Percentiles rank a stretch among this genome's conserved stretches.
These are phyloP conservation scores for Phymastichus coffea DNA, from an alignment of 1,140 invertebrate genomes.

Conservation along the genomic window DNA sequence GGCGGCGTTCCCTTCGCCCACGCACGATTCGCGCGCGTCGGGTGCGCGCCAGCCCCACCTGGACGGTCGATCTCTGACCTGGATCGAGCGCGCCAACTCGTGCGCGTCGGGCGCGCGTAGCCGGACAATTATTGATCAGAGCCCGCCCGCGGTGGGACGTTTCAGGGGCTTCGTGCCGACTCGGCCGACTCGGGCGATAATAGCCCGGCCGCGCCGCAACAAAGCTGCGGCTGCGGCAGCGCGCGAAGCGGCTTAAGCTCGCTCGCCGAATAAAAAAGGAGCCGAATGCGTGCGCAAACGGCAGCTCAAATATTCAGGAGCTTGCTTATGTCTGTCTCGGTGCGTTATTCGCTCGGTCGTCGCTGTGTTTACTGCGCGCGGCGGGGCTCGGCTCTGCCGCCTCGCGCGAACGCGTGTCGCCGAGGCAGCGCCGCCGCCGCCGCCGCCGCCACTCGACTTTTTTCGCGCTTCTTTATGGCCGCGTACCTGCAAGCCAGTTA, in stretches of 20 bases:
- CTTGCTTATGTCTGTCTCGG: conserved; percentile 24
- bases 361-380: conserved; percentile 35
- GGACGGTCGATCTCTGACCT: not conserved
- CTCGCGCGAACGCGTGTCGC: not conserved
- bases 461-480: conserved; percentile 1
- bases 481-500: not conserved
- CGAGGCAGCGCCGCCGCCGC: not conserved
- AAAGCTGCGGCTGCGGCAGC: too few species aligned
- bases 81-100: not conserved
- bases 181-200: conserved; percentile 17
- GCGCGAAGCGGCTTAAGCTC: too few species aligned
- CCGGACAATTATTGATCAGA: not conserved
- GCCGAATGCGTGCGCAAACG: conserved; percentile 40
- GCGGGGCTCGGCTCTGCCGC: not conserved
- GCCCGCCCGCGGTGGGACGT: not conserved
- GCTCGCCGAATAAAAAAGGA: conserved; percentile 41
- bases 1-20: conserved; percentile 17
- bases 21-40: conserved; percentile 6
- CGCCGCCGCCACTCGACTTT: not conserved
- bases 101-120: not conserved
- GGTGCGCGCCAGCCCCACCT: not conserved
- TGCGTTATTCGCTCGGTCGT: too few species aligned
- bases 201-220: too few species aligned
- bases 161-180: not conserved
- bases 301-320: conserved; percentile 36